These are phyloP conservation scores for Drosophila malerkotliana DNA, from an alignment of 1,140 invertebrate genomes.

Conservation along the genomic window DNA sequence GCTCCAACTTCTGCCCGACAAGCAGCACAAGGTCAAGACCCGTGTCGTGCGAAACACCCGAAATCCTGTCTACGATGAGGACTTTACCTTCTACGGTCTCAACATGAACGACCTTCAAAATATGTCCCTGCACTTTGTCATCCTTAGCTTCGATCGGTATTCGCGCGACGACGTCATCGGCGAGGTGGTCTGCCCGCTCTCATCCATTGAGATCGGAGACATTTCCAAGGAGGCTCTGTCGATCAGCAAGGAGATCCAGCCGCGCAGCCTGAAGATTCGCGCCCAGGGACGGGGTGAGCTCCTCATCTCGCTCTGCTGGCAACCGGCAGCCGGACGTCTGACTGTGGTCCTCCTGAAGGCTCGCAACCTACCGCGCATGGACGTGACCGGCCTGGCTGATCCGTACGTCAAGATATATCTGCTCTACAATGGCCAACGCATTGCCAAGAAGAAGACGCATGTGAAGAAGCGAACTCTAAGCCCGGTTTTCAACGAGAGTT, in stretches of 20 bases:
- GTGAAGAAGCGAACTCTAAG: constrained; percentile 98
- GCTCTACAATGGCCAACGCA: constrained; percentile 97
- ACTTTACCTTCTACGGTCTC: constrained; percentile 98
- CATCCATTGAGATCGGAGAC: constrained; percentile 90
- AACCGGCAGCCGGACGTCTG: constrained; percentile 93
- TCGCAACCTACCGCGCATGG: constrained; percentile 97
- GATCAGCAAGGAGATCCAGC: constrained; percentile 93
- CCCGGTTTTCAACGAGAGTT: constrained; percentile 99
- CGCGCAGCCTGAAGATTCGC: constrained; percentile 94
- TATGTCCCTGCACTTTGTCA: constrained; percentile 96
- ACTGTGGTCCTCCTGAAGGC: constrained; percentile 97
- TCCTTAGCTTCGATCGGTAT: constrained; percentile 98
- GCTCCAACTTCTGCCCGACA: constrained; percentile 95
- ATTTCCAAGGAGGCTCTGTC: constrained; percentile 91
- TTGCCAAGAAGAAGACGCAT: constrained; percentile 99
- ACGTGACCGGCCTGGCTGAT: constrained; percentile 97
- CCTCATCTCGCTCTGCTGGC: constrained; percentile 96
- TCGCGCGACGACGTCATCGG: constrained; percentile 98
- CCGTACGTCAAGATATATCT: constrained; percentile 98
- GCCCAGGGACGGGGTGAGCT: constrained; percentile 95
- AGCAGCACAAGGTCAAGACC: constrained; percentile 97
- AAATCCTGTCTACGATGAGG: constrained; percentile 97
- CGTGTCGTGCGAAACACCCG: constrained; percentile 95
- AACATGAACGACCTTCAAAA: constrained; percentile 92
- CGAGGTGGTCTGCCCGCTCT: constrained; percentile 95